Percentiles rank a stretch among this genome's conserved stretches.
Evolutionary conservation across 2,888 invertebrate species (phyloP).

Genomic region (Idaea aversata): DNA sequence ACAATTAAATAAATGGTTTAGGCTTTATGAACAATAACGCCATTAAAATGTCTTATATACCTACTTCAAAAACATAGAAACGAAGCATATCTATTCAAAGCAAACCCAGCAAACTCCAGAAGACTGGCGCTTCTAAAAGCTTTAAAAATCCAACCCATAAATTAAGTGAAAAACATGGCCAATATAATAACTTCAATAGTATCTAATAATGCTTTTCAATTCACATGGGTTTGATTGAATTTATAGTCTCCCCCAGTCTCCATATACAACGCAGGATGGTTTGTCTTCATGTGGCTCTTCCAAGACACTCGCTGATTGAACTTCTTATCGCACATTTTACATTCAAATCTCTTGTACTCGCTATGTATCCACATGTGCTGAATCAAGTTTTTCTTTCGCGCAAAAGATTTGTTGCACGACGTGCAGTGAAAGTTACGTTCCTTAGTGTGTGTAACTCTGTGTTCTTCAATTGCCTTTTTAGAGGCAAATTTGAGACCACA

Average conservation of each 20-base stretch:
- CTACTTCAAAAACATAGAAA: too few species aligned
- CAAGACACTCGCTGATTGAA: constrained; percentile 71
- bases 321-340: constrained; percentile 62
- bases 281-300: constrained; percentile 66
- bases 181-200: constrained; percentile 5
- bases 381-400: constrained; percentile 61
- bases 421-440: constrained; percentile 74
- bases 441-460: constrained; percentile 76
- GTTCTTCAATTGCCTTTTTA: constrained; percentile 59
- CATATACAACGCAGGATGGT: constrained; percentile 10
- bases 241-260: background rate
- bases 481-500: constrained; percentile 64
- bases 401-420: constrained; percentile 68
- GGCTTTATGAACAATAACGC: too few species aligned
- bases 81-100: too few species aligned
- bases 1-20: too few species aligned
- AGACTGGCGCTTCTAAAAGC: too few species aligned
- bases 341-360: constrained; percentile 64
- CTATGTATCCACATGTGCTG: constrained; percentile 74
- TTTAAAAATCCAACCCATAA: too few species aligned
- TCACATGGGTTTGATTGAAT: background rate
- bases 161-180: background rate
- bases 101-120: too few species aligned
- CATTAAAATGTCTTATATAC: too few species aligned
- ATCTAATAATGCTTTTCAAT: constrained; percentile 4